Base-by-base conservation (phyloP, 2,888 invertebrate genomes). In the Melanchra persicariae region DNA sequence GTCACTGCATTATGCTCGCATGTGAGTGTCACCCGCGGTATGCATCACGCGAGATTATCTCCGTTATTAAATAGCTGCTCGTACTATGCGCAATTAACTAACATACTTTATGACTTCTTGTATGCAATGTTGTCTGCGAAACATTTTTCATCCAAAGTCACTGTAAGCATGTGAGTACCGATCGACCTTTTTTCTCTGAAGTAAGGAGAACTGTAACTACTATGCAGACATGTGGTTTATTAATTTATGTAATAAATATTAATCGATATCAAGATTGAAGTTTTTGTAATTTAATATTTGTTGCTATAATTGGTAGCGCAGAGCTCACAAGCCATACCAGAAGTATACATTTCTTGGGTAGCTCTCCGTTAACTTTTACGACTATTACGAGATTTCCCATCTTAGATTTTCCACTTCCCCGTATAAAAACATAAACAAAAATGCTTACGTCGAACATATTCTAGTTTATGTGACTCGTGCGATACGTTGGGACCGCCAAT, bases 31-130 rank as follows among this genome's bases (percentile, higher is more conserved):
- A 79, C 70, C 73, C 79, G 80, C 74, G 24, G 67, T 79, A 83
- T 77, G 80, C 81, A 82, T 83, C 79, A 80, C 71, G 79, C 77
- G 70, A 85, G 84, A 85, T 88, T 81, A 86, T 85, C 84, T 82
- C 66, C 64, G 61, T 82, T 81, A 77, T 81, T 81, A 83, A 80
- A 85, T 77, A 85, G 71, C 82, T 62, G 82, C 67, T 77, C 68
- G 54, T 65, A 77, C 81, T 83, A 82, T 80, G 57, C 61, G 77
- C 77, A 83, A 77, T 83, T 83, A 83, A 77, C 77, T 60, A 62
- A 73, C 77, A 82, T 75, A 75, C 66, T 83, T 82, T 80, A 77
- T 80, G 74, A 75, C 70, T 68, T 79, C 70, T 74, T 76, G 62
- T 74, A 68, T 63, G 52, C 59, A 65, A 75, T 72, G 67, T 62